Evolutionary conservation across 2,888 invertebrate genomes (phyloP), one percentile per base, ranked within the genome.

Genomic region (Cosmopolites sordidus): DNA sequence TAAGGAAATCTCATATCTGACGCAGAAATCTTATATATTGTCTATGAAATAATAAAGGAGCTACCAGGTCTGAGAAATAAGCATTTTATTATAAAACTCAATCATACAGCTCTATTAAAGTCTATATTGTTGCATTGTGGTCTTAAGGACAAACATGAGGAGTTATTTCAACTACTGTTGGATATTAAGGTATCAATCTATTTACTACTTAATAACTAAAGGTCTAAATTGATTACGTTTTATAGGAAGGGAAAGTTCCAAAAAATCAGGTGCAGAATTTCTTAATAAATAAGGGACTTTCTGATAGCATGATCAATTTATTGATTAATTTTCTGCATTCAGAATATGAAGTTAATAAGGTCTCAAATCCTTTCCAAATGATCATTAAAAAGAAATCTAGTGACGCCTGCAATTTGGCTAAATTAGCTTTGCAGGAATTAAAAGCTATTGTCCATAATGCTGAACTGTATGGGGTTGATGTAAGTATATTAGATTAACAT

Each of bases 11-110:
- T 89, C 22, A 80, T 92, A 74, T 80, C 87, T 0, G 95, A 96
- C 68, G 92, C 92, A 0, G 96, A 97, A 69, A 73, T 94, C 0
- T 74, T 96, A 8, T 83, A 84, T 1, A 81, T 92, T 0, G 84
- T 87, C 0, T 84, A 83, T 69, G 87, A 91, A 72, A 81, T 90
- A 39, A 77, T 87, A 39, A 80, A 80, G 48, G 83, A 85, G 65
- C 78, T 90, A 59, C 83, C 86, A 0, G 76, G 78, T 3, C 69
- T 86, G 1, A 77, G 80, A 50, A 82, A 81, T 29, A 79, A 84
- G 37, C 83, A 83, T 66, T 83, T 87, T 51, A 74, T 79, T 6
- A 79, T 92, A 50, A 82, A 86, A 48, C 71, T 94, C 54, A 93
- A 92, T 70, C 93, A 94, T 65, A 86, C 87, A 0, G 83, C 81